Evolutionary conservation across 1,140 invertebrate species (phyloP).

Genomic region (Lasaia peninsularis): DNA sequence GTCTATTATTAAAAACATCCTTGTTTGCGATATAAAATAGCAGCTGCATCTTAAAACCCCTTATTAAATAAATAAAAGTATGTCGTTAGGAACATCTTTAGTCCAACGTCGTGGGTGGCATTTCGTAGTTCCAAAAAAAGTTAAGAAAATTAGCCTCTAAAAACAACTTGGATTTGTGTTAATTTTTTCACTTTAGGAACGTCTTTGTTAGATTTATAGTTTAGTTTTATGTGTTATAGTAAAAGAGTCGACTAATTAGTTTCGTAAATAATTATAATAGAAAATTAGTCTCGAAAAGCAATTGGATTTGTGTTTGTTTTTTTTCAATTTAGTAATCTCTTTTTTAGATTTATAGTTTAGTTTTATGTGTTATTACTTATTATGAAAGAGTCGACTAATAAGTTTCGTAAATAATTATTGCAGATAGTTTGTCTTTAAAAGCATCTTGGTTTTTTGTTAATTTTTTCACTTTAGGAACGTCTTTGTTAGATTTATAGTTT

Average conservation of each 20-base stretch:
- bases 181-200: conserved; percentile 71
- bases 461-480: conserved; percentile 70
- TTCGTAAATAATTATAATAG: too few relatives aligned
- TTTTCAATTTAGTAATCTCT: conserved; percentile 67
- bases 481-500: conserved; percentile 63
- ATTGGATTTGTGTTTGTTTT: conserved; percentile 71
- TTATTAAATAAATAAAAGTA: conserved; percentile 9
- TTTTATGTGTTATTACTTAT: conserved; percentile 29
- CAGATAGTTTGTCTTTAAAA: conserved; percentile 74
- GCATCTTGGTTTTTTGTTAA: conserved; percentile 68
- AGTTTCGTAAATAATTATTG: too few relatives aligned
- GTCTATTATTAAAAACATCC: neutral
- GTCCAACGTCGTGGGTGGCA: conserved; percentile 65
- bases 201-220: conserved; percentile 64
- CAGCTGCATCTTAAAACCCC: neutral
- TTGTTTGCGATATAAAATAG: neutral
- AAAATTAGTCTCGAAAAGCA: conserved; percentile 73
- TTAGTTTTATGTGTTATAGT: conserved; percentile 30
- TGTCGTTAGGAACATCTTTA: conserved; percentile 13
- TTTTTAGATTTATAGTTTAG: conserved; percentile 62
- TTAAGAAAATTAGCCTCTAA: conserved; percentile 72
- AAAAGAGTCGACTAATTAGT: conserved; percentile 37
- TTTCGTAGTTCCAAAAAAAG: conserved; percentile 54
- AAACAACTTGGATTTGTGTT: conserved; percentile 69
- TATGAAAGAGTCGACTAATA: conserved; percentile 33